Conservation (phyloP, 2,113 vertebrate genomes). For the Halichoeres trimaculatus region DNA sequence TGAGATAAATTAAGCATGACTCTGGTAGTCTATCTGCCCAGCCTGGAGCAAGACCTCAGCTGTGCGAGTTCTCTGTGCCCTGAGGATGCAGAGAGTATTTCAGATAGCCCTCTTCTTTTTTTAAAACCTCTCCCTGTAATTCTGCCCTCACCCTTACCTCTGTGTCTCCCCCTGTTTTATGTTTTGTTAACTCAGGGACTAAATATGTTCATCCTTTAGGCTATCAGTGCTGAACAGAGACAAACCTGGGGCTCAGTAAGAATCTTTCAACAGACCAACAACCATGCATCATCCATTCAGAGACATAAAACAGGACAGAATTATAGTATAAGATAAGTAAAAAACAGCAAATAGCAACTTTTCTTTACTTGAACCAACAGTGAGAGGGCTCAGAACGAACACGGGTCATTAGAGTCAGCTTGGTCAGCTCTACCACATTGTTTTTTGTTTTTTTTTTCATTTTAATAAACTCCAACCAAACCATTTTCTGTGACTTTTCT, state of each 20-base stretch:
- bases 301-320: background rate
- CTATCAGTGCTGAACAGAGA: background rate
- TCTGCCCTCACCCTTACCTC: background rate
- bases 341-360: too few species aligned
- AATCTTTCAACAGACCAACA: background rate
- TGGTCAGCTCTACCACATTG: too few species aligned
- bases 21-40: conserved; percentile 10
- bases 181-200: background rate
- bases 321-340: too few species aligned
- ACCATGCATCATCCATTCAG: background rate
- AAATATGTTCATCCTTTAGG: background rate
- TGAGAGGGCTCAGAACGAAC: too few species aligned
- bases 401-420: too few species aligned
- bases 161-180: background rate
- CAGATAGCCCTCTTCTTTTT: background rate
- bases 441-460: too few species aligned
- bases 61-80: conserved; percentile 40
- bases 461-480: too few species aligned
- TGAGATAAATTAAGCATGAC: conserved; percentile 52
- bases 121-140: conserved; percentile 7
- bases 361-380: too few species aligned
- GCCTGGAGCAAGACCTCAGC: conserved; percentile 53
- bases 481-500: too few species aligned
- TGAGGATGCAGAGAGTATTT: conserved; percentile 18
- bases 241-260: background rate